A percentile compares a stretch with the other conserved stretches of the same genome.
Conservation (phyloP, 2,888 invertebrate species). For the Melieria picta region DNA sequence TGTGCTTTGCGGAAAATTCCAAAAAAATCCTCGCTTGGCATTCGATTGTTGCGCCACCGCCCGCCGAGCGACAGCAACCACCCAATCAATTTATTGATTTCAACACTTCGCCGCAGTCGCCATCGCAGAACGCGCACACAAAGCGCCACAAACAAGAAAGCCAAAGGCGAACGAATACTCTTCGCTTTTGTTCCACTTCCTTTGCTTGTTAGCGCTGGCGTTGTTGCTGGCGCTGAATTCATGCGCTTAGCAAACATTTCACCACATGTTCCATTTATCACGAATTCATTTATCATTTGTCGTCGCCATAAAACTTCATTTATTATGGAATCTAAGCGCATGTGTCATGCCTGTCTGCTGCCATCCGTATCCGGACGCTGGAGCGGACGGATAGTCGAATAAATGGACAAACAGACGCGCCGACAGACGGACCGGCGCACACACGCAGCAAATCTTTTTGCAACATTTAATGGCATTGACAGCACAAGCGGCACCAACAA, state of each 20-base stretch:
- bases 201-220: too few species aligned
- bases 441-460: constrained; percentile 11
- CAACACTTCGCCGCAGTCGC: constrained; percentile 5
- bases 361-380: constrained; percentile 32
- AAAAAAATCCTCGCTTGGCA: too few species aligned
- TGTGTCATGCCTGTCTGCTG: constrained; percentile 26
- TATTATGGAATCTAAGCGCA: constrained; percentile 36
- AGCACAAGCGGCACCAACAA: too few species aligned
- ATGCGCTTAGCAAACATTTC: constrained; percentile 55
- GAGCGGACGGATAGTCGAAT: not conserved
- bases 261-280: constrained; percentile 60
- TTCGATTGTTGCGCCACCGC: too few species aligned
- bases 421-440: not conserved
- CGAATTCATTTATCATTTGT: constrained; percentile 60
- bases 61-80: too few species aligned
- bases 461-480: constrained; percentile 32
- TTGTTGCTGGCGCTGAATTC: constrained; percentile 6
- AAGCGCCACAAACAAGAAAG: too few species aligned
- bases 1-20: too few species aligned
- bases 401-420: not conserved
- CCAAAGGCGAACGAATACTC: too few species aligned
- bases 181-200: too few species aligned
- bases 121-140: too few species aligned
- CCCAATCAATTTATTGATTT: not conserved
- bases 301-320: constrained; percentile 43